Conservation (phyloP, 2,113 vertebrate genomes). For the Ageneiosus marmoratus region DNA sequence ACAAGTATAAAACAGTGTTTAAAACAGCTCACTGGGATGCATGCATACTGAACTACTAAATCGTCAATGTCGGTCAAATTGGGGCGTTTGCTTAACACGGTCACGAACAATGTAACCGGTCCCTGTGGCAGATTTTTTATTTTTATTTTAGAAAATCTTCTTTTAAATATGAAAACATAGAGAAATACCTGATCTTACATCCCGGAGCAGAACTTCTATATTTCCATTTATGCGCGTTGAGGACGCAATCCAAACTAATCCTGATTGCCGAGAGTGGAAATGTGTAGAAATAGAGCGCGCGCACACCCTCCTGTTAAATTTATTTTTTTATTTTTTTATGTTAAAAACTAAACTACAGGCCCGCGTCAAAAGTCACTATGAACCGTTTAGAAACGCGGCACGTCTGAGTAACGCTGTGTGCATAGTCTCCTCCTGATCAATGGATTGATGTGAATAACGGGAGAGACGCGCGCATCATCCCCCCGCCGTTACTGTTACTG, state of each 20-base stretch:
- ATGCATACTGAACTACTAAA: too few species aligned
- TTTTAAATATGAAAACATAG: too few species aligned
- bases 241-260: background rate
- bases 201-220: background rate
- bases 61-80: too few species aligned
- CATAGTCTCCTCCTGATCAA: background rate
- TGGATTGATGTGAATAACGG: slow-evolving; percentile 37
- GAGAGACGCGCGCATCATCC: background rate
- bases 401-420: background rate
- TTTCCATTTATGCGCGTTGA: too few species aligned
- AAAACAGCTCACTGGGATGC: too few species aligned
- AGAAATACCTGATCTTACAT: background rate
- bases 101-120: background rate
- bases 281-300: background rate
- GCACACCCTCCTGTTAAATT: background rate
- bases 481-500: background rate
- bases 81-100: background rate
- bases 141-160: too few species aligned
- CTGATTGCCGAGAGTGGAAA: too few species aligned
- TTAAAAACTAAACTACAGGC: too few species aligned
- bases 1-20: too few species aligned
- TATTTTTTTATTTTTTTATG: background rate
- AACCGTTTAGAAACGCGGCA: background rate
- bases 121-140: too few species aligned
- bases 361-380: background rate